These are phyloP conservation scores for Chondrosia reniformis DNA, from an alignment of 37 sponge, comb jelly and placozoan genomes.

Conservation along the genomic window DNA sequence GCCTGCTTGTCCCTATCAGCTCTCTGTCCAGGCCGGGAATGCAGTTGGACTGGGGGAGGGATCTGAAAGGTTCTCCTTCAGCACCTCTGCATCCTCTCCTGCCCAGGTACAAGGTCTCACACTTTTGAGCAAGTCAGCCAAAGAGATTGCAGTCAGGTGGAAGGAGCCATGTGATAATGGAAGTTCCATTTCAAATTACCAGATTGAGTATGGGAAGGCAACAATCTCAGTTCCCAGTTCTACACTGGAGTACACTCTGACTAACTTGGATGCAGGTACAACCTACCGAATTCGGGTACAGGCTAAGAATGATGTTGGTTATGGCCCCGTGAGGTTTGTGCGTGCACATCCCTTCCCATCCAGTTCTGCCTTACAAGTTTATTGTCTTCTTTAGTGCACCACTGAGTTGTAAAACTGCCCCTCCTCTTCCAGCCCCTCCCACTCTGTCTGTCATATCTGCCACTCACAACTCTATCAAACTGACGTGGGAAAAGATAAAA, in stretches of 20 bases:
- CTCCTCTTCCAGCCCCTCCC: conserved; percentile 70
- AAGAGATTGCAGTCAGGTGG: conserved; percentile 50
- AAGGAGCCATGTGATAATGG: conserved; percentile 31
- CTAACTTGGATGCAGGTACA: conserved; percentile 34
- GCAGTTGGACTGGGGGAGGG: conserved; percentile 46
- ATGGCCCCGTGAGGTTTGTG: conserved; percentile 22
- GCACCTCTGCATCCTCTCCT: conserved; percentile 51
- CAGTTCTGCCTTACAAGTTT: not conserved
- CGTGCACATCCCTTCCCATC: not conserved
- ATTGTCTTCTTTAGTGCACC: conserved; percentile 14
- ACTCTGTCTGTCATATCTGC: conserved; percentile 43
- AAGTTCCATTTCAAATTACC: conserved; percentile 42
- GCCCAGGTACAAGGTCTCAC: conserved; percentile 7
- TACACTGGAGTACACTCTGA: conserved; percentile 29
- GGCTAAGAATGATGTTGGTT: conserved; percentile 57
- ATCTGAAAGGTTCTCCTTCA: conserved; percentile 25
- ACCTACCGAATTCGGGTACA: conserved; percentile 42
- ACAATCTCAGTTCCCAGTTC: not conserved
- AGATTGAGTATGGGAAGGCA: conserved; percentile 22
- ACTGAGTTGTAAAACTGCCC: conserved; percentile 34
- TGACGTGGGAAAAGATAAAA: conserved; percentile 48
- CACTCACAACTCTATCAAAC: conserved; percentile 40
- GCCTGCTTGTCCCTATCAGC: conserved; percentile 12
- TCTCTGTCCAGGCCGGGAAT: conserved; percentile 39
- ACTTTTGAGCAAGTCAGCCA: not conserved